These are phyloP conservation scores for Indicator indicator DNA, from an alignment of 2,113 vertebrate genomes.

Conservation along the genomic window DNA sequence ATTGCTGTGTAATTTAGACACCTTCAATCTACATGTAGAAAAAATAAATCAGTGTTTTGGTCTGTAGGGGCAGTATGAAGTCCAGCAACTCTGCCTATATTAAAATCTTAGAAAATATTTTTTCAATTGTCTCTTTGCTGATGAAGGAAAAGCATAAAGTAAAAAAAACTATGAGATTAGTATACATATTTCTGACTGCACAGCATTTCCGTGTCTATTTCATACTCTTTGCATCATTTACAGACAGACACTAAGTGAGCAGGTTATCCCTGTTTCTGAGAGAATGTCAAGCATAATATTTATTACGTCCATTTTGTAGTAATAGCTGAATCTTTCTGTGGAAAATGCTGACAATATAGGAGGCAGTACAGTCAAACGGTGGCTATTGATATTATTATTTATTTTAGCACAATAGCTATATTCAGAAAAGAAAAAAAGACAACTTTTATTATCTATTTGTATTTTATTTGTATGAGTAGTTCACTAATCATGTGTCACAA, in stretches of 20 bases:
- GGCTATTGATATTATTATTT: constrained; percentile 1
- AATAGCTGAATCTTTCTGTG: background rate
- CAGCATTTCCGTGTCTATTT: background rate
- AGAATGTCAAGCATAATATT: background rate
- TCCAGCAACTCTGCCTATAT: background rate
- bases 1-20: background rate
- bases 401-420: background rate
- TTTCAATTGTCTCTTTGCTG: background rate
- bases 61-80: background rate
- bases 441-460: constrained; percentile 6
- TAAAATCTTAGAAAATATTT: background rate
- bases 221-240: background rate
- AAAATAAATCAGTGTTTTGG: background rate
- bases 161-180: background rate
- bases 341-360: background rate
- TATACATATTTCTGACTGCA: background rate
- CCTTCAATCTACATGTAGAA: background rate
- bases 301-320: background rate
- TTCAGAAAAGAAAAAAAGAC: background rate
- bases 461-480: background rate
- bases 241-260: background rate
- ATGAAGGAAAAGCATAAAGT: background rate
- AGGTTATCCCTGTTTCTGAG: background rate
- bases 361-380: background rate
- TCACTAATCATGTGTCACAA: background rate